Evolutionary conservation across 2,113 vertebrate genomes (phyloP), one percentile per base, ranked within the genome.

Genomic region (Phainopepla nitens): DNA sequence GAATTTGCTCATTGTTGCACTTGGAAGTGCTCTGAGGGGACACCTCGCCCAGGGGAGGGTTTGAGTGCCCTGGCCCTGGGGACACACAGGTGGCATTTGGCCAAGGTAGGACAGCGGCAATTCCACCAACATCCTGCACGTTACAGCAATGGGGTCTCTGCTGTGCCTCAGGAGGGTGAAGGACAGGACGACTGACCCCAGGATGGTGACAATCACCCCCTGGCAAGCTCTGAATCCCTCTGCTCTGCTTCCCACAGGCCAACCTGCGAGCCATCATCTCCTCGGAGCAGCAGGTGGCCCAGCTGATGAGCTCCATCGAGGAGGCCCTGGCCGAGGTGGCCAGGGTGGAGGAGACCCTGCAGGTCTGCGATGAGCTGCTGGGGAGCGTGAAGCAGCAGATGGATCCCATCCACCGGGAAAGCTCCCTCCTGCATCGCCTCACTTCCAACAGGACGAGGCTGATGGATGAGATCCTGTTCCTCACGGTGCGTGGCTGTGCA

Each of bases 321-420:
- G 73, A 96, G 72, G 95, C 92, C 42, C 86, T 97, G 62, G 72
- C 28, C 10, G 95, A 97, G 71, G 95, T 95, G 62, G 47, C 41
- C 66, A 82, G 89, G 44, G 81, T 96, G 53, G 96, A 97, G 60
- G 50, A 87, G 78, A 94, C 83, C 28, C 54, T 97, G 89, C 82
- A 90, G 64, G 39, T 73, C 13, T 94, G 83, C 0, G 77, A 96
- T 0, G 88, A 93, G 65, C 54, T 96, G 31, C 78, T 97, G 85
- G 95, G 93, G 33, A 89, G 68, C 0, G 75, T 95, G 82, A 95
- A 96, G 90, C 90, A 94, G 82, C 94, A 96, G 93, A 95, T 96
- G 96, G 95, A 96, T 42, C 90, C 86, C 80, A 95, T 97, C 88
- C 66, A 96, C 49, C 45, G 0, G 72, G 90, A 96, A 13, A 96